Evolutionary conservation across 2,888 invertebrate species (phyloP), one percentile per base, ranked within the genome.

Genomic region (Tubulanus polymorphus): DNA sequence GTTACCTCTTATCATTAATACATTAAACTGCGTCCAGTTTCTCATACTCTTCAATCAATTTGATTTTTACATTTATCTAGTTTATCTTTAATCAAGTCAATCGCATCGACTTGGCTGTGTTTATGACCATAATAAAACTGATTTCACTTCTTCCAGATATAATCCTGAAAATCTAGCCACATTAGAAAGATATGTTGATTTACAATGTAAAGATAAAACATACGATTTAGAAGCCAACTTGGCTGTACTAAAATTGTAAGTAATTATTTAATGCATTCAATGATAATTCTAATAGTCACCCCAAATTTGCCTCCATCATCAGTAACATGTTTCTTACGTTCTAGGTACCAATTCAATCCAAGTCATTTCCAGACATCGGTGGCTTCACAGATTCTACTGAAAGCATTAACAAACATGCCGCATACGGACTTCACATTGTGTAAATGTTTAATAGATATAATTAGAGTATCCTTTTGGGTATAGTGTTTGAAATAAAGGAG

Each of bases 381-480:
- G 35, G 90, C 93, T 1, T 88, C 89, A 64, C 88, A 90, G 72
- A 94, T 99, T 70, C 83, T 99, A 46, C 79, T 99, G 65, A 99
- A 99, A 79, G 93, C 96, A 1, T 82, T 99, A 41, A 96, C 97
- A 10, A 96, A 95, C 80, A 86, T 97, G 67, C 99, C 99, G 0
- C 93, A 96, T 74, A 92, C 96, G 8, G 99, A 99, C 80, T 96
- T 97, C 75, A 93, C 94, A 48, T 83, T 99, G 63, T 99, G 97
- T 82, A 99, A 99, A 81, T 97, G 95, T 79, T 85, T 99, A 54
- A 84, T 99, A 57, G 88, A 91, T 63, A 90, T 91, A 56, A 84
- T 84, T 68, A 85, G 67, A 53, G 75, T 78, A 69, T 66, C 64
- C 63, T 61, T 61, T 37, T 45, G 10, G n/a, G 35, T 32, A 10